Conservation (phyloP, 2,797 vertebrate genomes). For the Arrhamphus sclerolepis region DNA sequence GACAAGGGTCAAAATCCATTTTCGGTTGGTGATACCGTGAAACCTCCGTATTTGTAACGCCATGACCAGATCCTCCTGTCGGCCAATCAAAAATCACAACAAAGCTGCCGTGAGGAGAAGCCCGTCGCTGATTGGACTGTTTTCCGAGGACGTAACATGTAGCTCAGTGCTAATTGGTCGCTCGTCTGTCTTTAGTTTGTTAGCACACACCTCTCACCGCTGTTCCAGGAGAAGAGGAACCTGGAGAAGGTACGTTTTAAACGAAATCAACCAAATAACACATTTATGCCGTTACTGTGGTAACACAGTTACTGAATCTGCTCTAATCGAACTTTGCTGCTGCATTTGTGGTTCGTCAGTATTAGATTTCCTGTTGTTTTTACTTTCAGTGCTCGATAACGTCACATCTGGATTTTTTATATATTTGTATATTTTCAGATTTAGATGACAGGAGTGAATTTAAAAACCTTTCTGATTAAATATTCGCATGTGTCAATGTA, state of each 20-base stretch:
- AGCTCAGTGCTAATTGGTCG: constrained; percentile 27
- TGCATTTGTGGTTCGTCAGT: no score
- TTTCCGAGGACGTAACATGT: accelerated
- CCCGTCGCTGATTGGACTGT: constrained; percentile 40
- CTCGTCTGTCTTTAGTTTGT: background rate
- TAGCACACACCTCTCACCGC: accelerated
- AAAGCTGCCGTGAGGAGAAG: constrained; percentile 42
- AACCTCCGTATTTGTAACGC: constrained; percentile 21
- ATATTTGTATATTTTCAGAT: no score
- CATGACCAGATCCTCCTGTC: constrained; percentile 65
- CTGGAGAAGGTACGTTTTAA: constrained; percentile 25
- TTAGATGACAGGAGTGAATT: no score
- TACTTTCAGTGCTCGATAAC: no score
- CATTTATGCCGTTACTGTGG: no score
- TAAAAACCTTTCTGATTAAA: no score
- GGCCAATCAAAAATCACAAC: constrained; percentile 59
- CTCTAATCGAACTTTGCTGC: no score
- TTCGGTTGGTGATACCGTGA: no score
- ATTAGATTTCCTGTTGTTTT: no score
- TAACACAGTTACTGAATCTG: accelerated
- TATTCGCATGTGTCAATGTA: no score
- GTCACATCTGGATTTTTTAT: no score
- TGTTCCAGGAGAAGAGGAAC: constrained; percentile 11
- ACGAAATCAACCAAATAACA: accelerated
- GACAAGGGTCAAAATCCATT: no score